Evolutionary conservation across 2,888 invertebrate genomes (phyloP), one percentile per base, ranked within the genome.

Genomic region (Agrotis clavis): DNA sequence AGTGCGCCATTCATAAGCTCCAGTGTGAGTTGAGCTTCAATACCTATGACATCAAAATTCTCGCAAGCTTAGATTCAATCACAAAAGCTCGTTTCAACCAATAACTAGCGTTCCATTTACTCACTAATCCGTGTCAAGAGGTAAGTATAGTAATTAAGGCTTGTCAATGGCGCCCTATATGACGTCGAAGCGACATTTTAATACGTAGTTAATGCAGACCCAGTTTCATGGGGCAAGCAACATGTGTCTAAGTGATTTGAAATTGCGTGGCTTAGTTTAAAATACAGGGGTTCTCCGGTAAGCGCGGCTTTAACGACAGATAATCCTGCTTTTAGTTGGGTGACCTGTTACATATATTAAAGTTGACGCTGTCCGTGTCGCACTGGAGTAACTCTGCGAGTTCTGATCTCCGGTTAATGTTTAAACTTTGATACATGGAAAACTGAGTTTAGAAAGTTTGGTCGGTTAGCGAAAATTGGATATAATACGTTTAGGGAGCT

Each of bases 251-350:
- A 77, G 74, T 75, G 74, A 77, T 80, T 82, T 73, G 67, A 83
- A 62, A 80, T 80, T 80, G 72, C 71, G 77, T 71, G 64, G 77
- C 77, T 83, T 83, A 83, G 74, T 81, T 78, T 81, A 74, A 74
- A 83, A 79, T 69, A 69, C 69, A 56, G 48, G 47, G 63, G 72
- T 69, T 77, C 69, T 79, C 73, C 69, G 62, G 67, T 71, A 74
- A 81, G 69, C 74, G 70, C n/a, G 67, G 69, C 54, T 54, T 62
- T 74, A 81, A 79, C 73, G 74, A 83, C 67, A 82, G 84, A 84
- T 84, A 77, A 84, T 82, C 84, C 82, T 60, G 80, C 83, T 74
- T 84, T 79, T 82, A 84, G 79, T 82, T 77, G 84, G 69, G 79
- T 83, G 84, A 84, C 74, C 84, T 81, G 81, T 71, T 75, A 78